phyloP scores from a whole-genome alignment of 1,140 invertebrate species.

The Marisa cornuarietis region DNA sequence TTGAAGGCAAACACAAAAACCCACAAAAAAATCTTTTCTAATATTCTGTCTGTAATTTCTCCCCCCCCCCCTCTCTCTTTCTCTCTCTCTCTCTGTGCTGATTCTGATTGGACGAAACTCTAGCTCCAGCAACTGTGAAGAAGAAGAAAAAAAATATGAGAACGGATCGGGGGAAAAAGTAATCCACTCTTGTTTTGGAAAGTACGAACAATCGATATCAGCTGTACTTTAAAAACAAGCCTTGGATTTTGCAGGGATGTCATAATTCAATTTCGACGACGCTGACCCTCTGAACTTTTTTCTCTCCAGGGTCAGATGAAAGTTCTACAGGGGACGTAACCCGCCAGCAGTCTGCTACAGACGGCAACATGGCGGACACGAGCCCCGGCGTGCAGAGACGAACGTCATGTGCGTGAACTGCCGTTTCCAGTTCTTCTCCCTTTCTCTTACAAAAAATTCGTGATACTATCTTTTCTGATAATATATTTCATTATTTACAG shows the following conservation, averaged over 20 bases:
- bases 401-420: neutral
- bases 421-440: no score
- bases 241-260: neutral
- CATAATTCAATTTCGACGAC: neutral
- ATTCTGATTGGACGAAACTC: no score
- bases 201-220: neutral
- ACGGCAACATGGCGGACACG: neutral
- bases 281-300: neutral
- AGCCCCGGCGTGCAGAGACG: slow-evolving; percentile 3
- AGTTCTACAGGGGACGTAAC: slow-evolving; percentile 5
- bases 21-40: no score
- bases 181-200: neutral
- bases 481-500: no score
- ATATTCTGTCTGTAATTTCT: no score
- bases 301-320: slow-evolving; percentile 16
- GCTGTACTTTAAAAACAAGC: neutral
- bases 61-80: no score
- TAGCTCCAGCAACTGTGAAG: neutral
- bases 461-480: no score
- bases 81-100: no score
- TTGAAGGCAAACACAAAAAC: no score
- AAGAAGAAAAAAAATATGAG: neutral
- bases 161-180: neutral
- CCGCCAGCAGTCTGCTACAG: slow-evolving; percentile 5
- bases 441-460: no score